phyloP scores from a whole-genome alignment of 2,888 invertebrate genomes.

The Oithona nana region DNA sequence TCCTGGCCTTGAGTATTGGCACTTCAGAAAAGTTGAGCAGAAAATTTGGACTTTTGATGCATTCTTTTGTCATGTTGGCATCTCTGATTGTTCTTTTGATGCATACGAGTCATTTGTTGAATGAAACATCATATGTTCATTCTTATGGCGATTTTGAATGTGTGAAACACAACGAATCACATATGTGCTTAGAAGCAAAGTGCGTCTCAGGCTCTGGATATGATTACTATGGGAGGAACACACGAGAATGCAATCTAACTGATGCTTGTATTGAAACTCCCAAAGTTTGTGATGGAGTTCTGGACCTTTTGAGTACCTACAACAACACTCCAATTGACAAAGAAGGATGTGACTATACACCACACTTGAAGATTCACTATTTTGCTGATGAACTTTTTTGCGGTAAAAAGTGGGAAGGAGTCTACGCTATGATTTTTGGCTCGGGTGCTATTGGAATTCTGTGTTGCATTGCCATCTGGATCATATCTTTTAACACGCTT shows the following conservation, averaged over 20 bases:
- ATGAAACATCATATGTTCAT: too few species aligned
- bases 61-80: neutral
- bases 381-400: neutral
- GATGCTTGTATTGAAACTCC: neutral
- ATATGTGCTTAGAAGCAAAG: too few species aligned
- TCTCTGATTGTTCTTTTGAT: neutral
- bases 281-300: neutral
- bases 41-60: neutral
- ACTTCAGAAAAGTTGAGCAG: neutral
- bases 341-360: too few species aligned
- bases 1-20: neutral
- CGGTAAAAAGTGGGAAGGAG: neutral
- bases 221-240: too few species aligned
- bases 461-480: neutral
- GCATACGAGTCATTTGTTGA: neutral
- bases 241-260: too few species aligned
- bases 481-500: neutral
- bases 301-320: too few species aligned
- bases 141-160: too few species aligned
- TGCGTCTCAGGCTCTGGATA: too few species aligned
- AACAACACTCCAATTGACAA: neutral
- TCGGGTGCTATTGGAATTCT: neutral
- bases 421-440: neutral
- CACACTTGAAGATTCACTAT: neutral
- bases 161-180: too few species aligned